Evolutionary conservation across 2,797 vertebrate genomes (phyloP).

Genomic region (Chelonia mydas): DNA sequence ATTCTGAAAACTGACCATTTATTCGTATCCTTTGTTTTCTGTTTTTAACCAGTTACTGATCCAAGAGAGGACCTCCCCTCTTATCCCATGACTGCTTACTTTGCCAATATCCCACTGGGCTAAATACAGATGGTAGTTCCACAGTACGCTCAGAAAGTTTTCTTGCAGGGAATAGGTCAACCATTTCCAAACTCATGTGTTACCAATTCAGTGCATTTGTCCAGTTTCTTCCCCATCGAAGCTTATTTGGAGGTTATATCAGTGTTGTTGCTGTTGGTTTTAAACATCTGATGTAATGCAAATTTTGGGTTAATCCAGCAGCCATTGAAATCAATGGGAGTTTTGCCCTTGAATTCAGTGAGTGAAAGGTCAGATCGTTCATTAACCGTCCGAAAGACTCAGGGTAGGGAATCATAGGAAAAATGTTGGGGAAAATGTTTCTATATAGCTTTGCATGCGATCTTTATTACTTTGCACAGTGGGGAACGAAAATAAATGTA

Average conservation of each 20-base stretch:
- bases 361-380: background rate
- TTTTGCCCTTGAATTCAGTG: background rate
- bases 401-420: background rate
- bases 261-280: background rate
- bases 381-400: background rate
- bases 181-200: background rate
- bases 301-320: background rate
- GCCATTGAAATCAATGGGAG: background rate
- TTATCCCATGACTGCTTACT: background rate
- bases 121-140: background rate
- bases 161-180: background rate
- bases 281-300: background rate
- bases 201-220: background rate
- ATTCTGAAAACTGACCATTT: background rate
- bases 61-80: background rate
- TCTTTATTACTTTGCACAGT: conserved; percentile 30
- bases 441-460: background rate
- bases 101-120: background rate
- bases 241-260: background rate
- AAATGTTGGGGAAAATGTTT: background rate
- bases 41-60: background rate
- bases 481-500: background rate
- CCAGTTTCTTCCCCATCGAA: background rate
- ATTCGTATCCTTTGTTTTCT: background rate
- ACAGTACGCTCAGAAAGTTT: background rate